phyloP scores from a whole-genome alignment of 1,140 invertebrate species.

The Ceratosolen solmsi region DNA sequence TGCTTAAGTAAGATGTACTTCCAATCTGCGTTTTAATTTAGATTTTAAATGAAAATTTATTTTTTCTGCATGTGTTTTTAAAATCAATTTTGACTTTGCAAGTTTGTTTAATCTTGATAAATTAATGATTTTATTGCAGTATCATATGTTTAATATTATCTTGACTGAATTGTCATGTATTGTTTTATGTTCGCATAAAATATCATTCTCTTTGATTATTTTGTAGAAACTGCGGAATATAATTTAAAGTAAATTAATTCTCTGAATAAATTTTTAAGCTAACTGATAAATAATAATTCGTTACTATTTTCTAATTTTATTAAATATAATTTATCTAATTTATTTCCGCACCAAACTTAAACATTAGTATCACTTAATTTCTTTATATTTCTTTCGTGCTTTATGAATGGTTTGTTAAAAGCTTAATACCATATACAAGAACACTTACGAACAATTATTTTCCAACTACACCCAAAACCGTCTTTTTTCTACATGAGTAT shows the following conservation, averaged over 20 bases:
- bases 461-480: slow-evolving; percentile 42
- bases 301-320: neutral
- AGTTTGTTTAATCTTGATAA: neutral
- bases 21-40: neutral
- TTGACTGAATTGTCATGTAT: too few species aligned
- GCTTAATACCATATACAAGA: slow-evolving; percentile 42
- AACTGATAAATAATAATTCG: neutral
- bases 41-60: neutral
- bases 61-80: too few species aligned
- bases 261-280: neutral
- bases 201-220: too few species aligned
- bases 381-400: neutral
- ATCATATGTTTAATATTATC: neutral
- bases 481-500: slow-evolving; percentile 9
- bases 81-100: neutral
- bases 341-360: neutral
- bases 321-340: neutral
- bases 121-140: neutral
- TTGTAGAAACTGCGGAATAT: too few species aligned
- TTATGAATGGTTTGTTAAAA: slow-evolving; percentile 34
- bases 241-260: too few species aligned
- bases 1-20: neutral
- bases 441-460: slow-evolving; percentile 29
- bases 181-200: too few species aligned
- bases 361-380: neutral